Evolutionary conservation across 2,888 invertebrate species (phyloP).

Genomic region (Agrenia bidenticulata): DNA sequence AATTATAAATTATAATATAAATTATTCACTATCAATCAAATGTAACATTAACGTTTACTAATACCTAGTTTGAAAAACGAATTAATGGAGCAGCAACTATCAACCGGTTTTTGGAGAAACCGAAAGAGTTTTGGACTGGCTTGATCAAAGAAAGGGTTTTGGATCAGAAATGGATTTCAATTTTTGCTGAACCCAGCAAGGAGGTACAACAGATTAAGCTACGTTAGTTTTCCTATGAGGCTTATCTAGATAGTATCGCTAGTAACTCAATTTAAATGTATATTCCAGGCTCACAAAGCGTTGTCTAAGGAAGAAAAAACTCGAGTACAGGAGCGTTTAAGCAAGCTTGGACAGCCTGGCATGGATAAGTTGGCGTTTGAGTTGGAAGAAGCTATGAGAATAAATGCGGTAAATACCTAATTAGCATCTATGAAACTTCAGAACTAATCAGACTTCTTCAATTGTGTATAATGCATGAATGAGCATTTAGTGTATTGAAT

Average conservation of each 20-base stretch:
- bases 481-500: too few relatives aligned
- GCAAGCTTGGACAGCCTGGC: slow-evolving; percentile 68
- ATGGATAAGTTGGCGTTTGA: slow-evolving; percentile 65
- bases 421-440: background rate
- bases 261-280: too few relatives aligned
- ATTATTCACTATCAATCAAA: too few relatives aligned
- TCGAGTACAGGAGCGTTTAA: slow-evolving; percentile 68
- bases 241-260: background rate
- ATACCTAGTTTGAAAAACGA: slow-evolving; percentile 41
- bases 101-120: slow-evolving; percentile 38
- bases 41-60: background rate
- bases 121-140: slow-evolving; percentile 40
- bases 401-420: slow-evolving; percentile 68
- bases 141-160: slow-evolving; percentile 44
- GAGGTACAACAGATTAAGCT: slow-evolving; percentile 27
- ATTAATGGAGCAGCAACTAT: slow-evolving; percentile 46
- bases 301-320: slow-evolving; percentile 72
- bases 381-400: slow-evolving; percentile 69
- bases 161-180: slow-evolving; percentile 45
- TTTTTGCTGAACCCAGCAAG: slow-evolving; percentile 45
- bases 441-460: too few relatives aligned
- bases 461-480: background rate
- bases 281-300: slow-evolving; percentile 62
- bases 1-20: background rate
- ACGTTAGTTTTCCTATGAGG: background rate